Evolutionary conservation across 2,113 vertebrate species (phyloP).

Genomic region (Pterophyllum scalare): DNA sequence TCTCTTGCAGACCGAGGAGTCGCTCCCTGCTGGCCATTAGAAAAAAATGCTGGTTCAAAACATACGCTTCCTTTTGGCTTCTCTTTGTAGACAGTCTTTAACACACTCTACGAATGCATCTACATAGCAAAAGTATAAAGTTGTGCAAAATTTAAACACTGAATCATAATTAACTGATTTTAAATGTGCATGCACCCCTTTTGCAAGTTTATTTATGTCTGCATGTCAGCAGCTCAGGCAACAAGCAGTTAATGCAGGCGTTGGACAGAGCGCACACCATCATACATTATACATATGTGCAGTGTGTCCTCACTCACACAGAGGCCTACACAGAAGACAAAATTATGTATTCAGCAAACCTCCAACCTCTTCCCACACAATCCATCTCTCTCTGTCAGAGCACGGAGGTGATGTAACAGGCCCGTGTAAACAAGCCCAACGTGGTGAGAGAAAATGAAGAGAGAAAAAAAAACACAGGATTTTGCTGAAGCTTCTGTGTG

Average conservation of each 20-base stretch:
- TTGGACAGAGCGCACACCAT: not conserved
- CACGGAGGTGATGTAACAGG: slow-evolving; percentile 67
- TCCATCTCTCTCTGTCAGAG: slow-evolving; percentile 61
- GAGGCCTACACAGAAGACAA: slow-evolving; percentile 40
- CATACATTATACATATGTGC: not conserved
- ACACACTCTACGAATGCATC: not conserved
- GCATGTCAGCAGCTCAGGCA: not conserved
- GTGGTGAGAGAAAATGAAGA: slow-evolving; percentile 33
- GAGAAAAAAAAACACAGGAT: not conserved
- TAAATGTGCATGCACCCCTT: not conserved
- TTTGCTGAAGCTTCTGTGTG: not conserved
- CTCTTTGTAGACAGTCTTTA: not conserved
- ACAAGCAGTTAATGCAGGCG: not conserved
- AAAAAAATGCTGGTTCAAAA: not conserved
- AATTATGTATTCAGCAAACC: slow-evolving; percentile 49
- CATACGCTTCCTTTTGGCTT: not conserved
- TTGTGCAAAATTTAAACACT: not conserved
- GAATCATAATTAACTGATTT: not conserved
- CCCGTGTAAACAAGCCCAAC: slow-evolving; percentile 51
- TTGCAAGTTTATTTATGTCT: not conserved
- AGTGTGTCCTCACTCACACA: slow-evolving; percentile 15
- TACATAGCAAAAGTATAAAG: not conserved
- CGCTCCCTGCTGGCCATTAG: not conserved
- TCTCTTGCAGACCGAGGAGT: not conserved
- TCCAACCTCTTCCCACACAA: slow-evolving; percentile 63